These are phyloP conservation scores for Tetramorium parvispinum DNA, from an alignment of 1,140 invertebrate genomes.

Conservation along the genomic window DNA sequence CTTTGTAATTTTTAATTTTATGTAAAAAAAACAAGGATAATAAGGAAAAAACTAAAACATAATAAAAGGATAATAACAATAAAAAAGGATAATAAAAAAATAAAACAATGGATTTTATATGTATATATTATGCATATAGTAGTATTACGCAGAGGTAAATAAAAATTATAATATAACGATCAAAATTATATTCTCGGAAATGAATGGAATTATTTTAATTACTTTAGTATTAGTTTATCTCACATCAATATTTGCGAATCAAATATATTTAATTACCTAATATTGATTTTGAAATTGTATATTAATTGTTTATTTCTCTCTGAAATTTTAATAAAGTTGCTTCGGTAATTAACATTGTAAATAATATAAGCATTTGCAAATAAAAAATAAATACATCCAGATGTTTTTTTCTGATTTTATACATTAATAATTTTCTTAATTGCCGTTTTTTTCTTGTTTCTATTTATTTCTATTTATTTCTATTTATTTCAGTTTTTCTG, in stretches of 20 bases:
- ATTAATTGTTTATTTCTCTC: neutral
- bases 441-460: neutral
- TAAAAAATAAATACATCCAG: neutral
- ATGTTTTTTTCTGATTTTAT: neutral
- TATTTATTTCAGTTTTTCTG: neutral
- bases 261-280: conserved; percentile 22
- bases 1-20: neutral
- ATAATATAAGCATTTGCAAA: neutral
- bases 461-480: neutral
- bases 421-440: neutral
- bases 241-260: neutral
- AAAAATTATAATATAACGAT: neutral
- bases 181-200: neutral
- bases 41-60: no score
- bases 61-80: no score
- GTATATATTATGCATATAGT: neutral
- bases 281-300: conserved; percentile 1
- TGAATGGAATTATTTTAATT: neutral
- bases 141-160: neutral
- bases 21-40: neutral
- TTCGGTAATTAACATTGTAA: neutral
- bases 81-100: no score
- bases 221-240: neutral
- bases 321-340: neutral
- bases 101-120: neutral